phyloP scores from a whole-genome alignment of 2,113 vertebrate genomes.

The Gadus macrocephalus region DNA sequence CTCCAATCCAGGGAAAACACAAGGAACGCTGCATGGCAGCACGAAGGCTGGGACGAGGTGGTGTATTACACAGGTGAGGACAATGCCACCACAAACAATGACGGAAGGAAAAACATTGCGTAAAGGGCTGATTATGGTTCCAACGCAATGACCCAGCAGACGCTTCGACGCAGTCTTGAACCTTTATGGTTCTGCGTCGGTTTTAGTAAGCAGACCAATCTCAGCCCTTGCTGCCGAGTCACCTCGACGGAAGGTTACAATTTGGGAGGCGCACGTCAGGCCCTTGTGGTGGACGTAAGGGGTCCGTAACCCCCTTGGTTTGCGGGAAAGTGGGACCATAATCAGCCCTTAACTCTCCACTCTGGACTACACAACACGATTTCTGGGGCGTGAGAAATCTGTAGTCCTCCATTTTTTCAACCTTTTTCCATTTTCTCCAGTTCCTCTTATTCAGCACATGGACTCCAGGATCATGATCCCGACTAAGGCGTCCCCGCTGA shows the following conservation, averaged over 20 bases:
- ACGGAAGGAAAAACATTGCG: neutral
- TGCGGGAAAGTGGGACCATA: too few relatives aligned
- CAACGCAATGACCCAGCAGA: too few relatives aligned
- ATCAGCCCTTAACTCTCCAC: too few relatives aligned
- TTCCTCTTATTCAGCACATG: slow-evolving; percentile 98
- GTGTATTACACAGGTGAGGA: slow-evolving; percentile 93
- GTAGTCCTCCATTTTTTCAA: neutral
- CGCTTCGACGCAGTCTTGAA: too few relatives aligned
- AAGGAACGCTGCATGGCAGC: slow-evolving; percentile 88
- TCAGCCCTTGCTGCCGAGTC: too few relatives aligned
- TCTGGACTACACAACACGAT: neutral
- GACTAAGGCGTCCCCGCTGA: slow-evolving; percentile 66
- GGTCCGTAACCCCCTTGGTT: too few relatives aligned
- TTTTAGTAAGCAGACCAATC: too few relatives aligned
- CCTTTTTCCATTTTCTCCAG: slow-evolving; percentile 55
- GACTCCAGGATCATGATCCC: slow-evolving; percentile 98
- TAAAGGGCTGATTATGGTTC: too few relatives aligned
- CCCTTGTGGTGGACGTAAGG: too few relatives aligned
- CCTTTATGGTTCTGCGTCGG: too few relatives aligned
- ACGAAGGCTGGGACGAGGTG: slow-evolving; percentile 90
- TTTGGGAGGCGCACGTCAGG: too few relatives aligned
- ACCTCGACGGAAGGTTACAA: too few relatives aligned
- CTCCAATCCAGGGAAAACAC: slow-evolving; percentile 89
- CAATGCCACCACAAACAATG: neutral
- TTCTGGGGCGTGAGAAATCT: neutral